Percentiles rank a stretch among this genome's conserved stretches.
Conservation (phyloP, 2,888 invertebrate genomes). For the Didymodactylos carnosus region DNA sequence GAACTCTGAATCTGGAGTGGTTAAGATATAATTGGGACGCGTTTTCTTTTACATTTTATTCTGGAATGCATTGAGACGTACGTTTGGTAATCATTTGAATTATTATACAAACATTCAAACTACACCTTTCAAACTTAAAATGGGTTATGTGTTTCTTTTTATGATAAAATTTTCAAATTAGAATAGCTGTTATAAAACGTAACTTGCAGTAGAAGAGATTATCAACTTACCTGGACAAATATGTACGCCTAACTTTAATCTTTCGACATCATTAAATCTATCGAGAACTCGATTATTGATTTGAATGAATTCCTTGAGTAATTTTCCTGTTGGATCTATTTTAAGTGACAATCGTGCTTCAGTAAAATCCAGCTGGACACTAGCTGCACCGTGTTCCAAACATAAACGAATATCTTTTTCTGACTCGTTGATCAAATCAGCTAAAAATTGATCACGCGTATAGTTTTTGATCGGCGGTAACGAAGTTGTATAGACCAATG, state of each 20-base stretch:
- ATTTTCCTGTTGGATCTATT: not conserved
- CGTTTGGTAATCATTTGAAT: too few relatives aligned
- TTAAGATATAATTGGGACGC: too few relatives aligned
- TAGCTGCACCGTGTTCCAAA: not conserved
- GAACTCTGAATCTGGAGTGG: too few relatives aligned
- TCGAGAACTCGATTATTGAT: not conserved
- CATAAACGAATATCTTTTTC: not conserved
- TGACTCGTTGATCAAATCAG: not conserved
- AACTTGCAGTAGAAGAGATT: too few relatives aligned
- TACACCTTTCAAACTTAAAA: too few relatives aligned
- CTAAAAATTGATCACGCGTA: not conserved
- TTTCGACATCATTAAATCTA: not conserved
- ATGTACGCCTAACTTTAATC: not conserved
- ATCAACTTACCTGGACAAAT: not conserved
- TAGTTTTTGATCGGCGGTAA: not conserved
- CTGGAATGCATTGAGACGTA: too few relatives aligned
- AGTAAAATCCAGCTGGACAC: not conserved
- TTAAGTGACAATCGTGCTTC: not conserved
- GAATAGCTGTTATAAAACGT: too few relatives aligned
- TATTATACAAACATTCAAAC: too few relatives aligned
- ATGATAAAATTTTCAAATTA: too few relatives aligned
- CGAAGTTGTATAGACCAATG: not conserved
- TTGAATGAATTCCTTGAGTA: not conserved
- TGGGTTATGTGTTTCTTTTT: too few relatives aligned
- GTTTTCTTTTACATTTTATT: too few relatives aligned